phyloP scores from a whole-genome alignment of 2,797 vertebrate species.

The Alectoris magna region DNA sequence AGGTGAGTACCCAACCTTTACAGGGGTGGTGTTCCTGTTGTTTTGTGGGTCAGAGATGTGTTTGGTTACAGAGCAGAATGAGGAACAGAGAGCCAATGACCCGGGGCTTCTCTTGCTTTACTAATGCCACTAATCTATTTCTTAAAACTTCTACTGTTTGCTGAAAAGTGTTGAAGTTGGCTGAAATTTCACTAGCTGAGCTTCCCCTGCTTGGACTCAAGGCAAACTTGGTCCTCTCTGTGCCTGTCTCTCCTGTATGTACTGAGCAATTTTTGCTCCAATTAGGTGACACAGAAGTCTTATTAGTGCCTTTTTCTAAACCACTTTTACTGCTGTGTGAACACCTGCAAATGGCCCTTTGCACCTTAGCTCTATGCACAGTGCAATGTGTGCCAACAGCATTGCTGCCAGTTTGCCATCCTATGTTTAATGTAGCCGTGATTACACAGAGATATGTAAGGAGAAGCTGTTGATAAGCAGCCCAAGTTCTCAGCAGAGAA shows the following conservation, averaged over 20 bases:
- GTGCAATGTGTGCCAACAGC: slow-evolving; percentile 21
- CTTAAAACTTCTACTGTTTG: neutral
- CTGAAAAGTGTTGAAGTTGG: neutral
- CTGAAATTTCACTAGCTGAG: neutral
- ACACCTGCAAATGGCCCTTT: neutral
- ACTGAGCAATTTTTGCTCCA: neutral
- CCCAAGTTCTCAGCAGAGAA: slow-evolving; percentile 85
- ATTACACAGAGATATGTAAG: slow-evolving; percentile 56
- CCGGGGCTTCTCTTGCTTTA: neutral
- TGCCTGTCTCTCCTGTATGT: neutral
- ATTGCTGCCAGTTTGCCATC: slow-evolving; percentile 71
- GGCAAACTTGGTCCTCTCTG: neutral
- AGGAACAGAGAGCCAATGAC: neutral
- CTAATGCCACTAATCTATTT: neutral
- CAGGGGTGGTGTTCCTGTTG: neutral
- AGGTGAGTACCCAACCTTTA: neutral
- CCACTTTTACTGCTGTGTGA: neutral
- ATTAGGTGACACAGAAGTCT: neutral
- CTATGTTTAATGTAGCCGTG: slow-evolving; percentile 83
- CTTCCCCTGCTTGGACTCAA: neutral
- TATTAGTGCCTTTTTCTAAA: neutral
- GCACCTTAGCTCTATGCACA: neutral
- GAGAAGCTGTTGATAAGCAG: slow-evolving; percentile 67
- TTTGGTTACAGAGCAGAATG: rapidly evolving
- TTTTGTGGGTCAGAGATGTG: neutral